These are phyloP conservation scores for Drosophila insularis DNA, from an alignment of 1,140 invertebrate species.

Conservation along the genomic window DNA sequence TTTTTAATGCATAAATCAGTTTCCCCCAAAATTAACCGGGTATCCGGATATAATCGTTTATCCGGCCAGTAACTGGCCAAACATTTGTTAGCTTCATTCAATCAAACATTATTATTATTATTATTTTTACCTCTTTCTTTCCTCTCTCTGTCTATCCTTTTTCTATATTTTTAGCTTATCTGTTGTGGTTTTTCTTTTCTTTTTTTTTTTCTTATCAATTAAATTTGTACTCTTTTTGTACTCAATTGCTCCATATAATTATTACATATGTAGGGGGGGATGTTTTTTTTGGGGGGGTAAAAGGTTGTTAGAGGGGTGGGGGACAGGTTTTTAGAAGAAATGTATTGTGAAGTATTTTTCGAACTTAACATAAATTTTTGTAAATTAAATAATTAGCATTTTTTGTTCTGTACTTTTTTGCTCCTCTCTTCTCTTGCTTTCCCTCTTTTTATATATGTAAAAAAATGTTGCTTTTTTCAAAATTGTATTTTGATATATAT, in stretches of 20 bases:
- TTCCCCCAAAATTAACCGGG: neutral
- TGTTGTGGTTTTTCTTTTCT: conserved; percentile 34
- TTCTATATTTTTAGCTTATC: conserved; percentile 7
- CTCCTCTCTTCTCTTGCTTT: conserved; percentile 10
- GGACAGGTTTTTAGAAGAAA: neutral
- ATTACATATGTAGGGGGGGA: conserved; percentile 68
- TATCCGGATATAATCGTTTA: conserved; percentile 1
- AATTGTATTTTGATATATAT: conserved; percentile 79
- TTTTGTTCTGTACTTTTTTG: neutral
- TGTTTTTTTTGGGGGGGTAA: conserved; percentile 31
- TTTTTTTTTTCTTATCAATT: conserved; percentile 54
- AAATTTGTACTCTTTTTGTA: conserved; percentile 80
- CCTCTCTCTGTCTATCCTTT: neutral
- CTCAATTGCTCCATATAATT: conserved; percentile 81
- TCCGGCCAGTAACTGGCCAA: conserved; percentile 75
- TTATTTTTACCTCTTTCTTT: conserved; percentile 14
- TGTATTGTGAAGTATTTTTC: neutral
- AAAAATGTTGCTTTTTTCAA: conserved; percentile 53
- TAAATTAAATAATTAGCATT: conserved; percentile 1
- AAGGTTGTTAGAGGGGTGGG: neutral
- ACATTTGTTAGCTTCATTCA: conserved; percentile 17
- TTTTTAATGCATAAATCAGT: conserved; percentile 28
- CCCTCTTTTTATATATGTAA: conserved; percentile 12
- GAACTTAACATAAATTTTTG: conserved; percentile 6
- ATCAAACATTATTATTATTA: conserved; percentile 30